Evolutionary conservation across 1,140 invertebrate species (phyloP).

Genomic region (Pararge aegeria): DNA sequence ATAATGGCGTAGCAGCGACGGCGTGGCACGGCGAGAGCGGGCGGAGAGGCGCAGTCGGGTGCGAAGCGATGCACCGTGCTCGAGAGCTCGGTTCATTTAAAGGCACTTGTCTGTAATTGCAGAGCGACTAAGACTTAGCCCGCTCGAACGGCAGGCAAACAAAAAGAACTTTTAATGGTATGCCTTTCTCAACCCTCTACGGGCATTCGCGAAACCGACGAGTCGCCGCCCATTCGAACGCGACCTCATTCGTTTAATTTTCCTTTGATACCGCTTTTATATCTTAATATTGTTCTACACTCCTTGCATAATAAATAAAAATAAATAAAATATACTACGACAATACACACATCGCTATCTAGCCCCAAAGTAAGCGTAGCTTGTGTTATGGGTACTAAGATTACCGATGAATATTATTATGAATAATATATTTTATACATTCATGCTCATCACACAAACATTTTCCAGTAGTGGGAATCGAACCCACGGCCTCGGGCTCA

Average conservation of each 20-base stretch:
- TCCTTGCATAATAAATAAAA: too few relatives aligned
- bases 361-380: too few relatives aligned
- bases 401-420: too few relatives aligned
- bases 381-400: too few relatives aligned
- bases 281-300: conserved; percentile 11
- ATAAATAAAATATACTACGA: too few relatives aligned
- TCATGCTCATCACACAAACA: too few relatives aligned
- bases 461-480: too few relatives aligned
- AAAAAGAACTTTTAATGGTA: conserved; percentile 76
- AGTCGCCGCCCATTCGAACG: conserved; percentile 18
- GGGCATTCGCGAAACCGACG: conserved; percentile 16
- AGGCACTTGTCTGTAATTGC: conserved; percentile 78
- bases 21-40: conserved; percentile 34
- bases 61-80: conserved; percentile 75
- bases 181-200: conserved; percentile 53
- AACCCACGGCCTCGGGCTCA: too few relatives aligned
- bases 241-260: conserved; percentile 29
- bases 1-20: conserved; percentile 48
- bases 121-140: conserved; percentile 71
- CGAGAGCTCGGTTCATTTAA: conserved; percentile 77
- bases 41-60: conserved; percentile 51
- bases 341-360: too few relatives aligned
- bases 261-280: conserved; percentile 26
- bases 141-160: conserved; percentile 55
- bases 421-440: too few relatives aligned